phyloP scores from a whole-genome alignment of 2,888 invertebrate genomes.

The Latrodectus hesperus region DNA sequence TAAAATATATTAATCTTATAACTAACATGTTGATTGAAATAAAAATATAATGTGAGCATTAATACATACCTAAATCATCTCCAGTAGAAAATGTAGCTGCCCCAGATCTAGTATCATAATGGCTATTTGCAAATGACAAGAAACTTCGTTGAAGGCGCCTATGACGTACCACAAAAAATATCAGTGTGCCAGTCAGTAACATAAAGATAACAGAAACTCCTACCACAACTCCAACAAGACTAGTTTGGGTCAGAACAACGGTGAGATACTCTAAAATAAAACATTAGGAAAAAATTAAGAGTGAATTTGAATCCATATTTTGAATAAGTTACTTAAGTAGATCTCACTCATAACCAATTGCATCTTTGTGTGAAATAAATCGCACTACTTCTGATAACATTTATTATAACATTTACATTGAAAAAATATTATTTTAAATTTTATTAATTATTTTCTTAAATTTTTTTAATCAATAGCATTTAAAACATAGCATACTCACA shows the following conservation, averaged over 20 bases:
- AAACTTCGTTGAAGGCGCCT: conserved; percentile 85
- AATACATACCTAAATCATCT: conserved; percentile 80
- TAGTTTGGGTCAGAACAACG: conserved; percentile 63
- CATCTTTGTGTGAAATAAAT: too few relatives aligned
- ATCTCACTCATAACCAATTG: too few relatives aligned
- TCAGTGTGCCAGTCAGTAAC: conserved; percentile 79
- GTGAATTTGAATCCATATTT: too few relatives aligned
- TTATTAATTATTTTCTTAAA: background rate
- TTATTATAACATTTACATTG: too few relatives aligned
- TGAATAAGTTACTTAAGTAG: too few relatives aligned
- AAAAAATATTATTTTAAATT: too few relatives aligned
- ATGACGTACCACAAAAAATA: conserved; percentile 82
- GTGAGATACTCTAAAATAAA: conserved; percentile 25
- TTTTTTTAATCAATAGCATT: background rate
- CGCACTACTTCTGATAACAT: too few relatives aligned
- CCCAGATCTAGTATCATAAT: conserved; percentile 89
- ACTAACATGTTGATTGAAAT: too few relatives aligned
- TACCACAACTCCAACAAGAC: conserved; percentile 77
- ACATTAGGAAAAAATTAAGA: background rate
- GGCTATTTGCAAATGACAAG: conserved; percentile 86
- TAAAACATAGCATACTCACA: background rate
- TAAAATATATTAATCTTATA: too few relatives aligned
- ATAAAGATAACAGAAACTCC: conserved; percentile 79
- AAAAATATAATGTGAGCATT: too few relatives aligned
- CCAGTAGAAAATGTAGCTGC: conserved; percentile 87